Evolutionary conservation across 2,888 invertebrate genomes (phyloP), one percentile per base, ranked within the genome.

Genomic region (Galeruca laticollis): DNA sequence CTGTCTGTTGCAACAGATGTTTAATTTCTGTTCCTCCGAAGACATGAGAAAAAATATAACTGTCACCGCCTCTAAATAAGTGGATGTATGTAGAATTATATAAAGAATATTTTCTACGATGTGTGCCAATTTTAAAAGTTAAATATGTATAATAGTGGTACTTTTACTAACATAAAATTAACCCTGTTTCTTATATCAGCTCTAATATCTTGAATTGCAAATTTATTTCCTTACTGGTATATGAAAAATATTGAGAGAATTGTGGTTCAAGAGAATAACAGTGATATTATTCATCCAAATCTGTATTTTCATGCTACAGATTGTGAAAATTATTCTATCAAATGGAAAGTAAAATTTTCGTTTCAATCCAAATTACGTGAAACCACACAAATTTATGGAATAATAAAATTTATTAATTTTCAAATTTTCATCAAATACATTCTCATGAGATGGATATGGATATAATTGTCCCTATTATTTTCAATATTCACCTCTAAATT

Each of bases 241-340:
- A 47, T 18, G 47, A 47, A 52, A 51, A 52, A 52, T 26, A 21
- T 15, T 52, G 5, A 26, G 21, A 26, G 2, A 35, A 18, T 57
- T 35, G 33, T 35, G 56, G 56, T 35, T 57, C 35, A 31, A 57
- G 35, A 57, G 15, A 57, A 57, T 52, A 26, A 52, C 13, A 21
- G 26, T 52, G 21, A 11, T 52, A n/a, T 47, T 47, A 18, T 47
- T 47, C 6, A 13, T n/a, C 11, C 15, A 47, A 18, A 47, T 4
- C 8, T 15, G 15, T 9, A 15, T 15, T 8, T 47, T 15, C 18
- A 47, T 18, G 43, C 0, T 47, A 15, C 6, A 47, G 9, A 26
- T 26, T 26, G 26, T 26, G 26, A 26, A 47, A n/a, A 47, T 18
- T 47, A 2, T 15, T 15, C 9, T 47, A 15, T 18, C 18, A 3